Evolutionary conservation across 2,888 invertebrate species (phyloP), one percentile per base, ranked within the genome.

Genomic region (Trilocha varians): DNA sequence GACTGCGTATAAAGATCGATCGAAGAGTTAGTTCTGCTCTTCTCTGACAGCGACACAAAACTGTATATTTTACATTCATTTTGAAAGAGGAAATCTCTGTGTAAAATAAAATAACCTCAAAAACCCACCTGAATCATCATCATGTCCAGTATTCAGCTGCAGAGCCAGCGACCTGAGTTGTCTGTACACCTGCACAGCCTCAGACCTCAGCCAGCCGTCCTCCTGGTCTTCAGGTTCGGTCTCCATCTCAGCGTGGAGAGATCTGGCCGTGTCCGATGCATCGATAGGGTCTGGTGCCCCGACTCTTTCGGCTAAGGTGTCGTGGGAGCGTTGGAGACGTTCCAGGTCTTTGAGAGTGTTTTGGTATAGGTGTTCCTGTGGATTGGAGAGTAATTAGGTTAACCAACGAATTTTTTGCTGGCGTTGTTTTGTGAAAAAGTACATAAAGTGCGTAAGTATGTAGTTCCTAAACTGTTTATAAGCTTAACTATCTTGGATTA

Each of bases 241-340:
- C 71, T 96, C 96, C 91, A 97, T 94, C 87, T 97, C 97, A 52
- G 94, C 95, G 66, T 95, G 93, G 45, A 97, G 88, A 15, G 96
- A 96, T 48, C 93, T 56, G 49, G 88, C 87, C 5, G 88, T 78
- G 53, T 77, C 76, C 6, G 75, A 63, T 13, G 67, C 63, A 38
- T 83, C 76, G 0, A 71, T 62, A 11, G 87, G 72, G 13, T 86
- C 85, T 17, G 91, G 86, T 8, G 90, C 87, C 33, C 93, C 92
- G 53, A 93, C 80, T 46, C 92, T 87, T 52, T 91, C 91, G 39
- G 91, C 90, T 9, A 93, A 80, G 1, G 91, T 90, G 63, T 90
- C 88, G 65, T 93, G 93, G 40, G 91, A 90, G 42, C 91, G 84
- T 57, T 91, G 91, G 13, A 93, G 87, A 45, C 93, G 90, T 52